Percentiles rank a stretch among this genome's conserved stretches.
Evolutionary conservation across 2,113 vertebrate species (phyloP).

Genomic region (Romanogobio albipinnatus): DNA sequence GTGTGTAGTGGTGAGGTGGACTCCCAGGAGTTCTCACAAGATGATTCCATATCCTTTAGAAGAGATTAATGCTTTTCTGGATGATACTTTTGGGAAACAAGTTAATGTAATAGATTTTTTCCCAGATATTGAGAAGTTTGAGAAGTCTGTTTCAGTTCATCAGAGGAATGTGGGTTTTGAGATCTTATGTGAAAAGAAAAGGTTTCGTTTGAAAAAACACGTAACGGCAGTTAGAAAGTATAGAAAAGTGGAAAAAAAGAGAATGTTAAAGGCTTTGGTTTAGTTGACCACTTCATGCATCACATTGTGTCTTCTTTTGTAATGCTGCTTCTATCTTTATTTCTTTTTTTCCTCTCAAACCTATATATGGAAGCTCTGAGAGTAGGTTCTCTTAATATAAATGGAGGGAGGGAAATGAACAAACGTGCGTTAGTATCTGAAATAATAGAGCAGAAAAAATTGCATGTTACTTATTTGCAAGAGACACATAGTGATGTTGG

Average conservation of each 20-base stretch:
- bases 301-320: background rate
- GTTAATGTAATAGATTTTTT: constrained; percentile 3
- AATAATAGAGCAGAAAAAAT: background rate
- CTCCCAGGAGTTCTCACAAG: background rate
- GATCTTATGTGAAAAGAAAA: background rate
- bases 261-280: background rate
- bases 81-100: background rate
- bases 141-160: background rate
- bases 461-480: background rate
- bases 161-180: background rate
- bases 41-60: background rate
- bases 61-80: background rate
- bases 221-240: background rate
- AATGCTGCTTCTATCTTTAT: background rate
- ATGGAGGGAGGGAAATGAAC: background rate
- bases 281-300: background rate
- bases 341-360: background rate
- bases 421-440: too few relatives aligned
- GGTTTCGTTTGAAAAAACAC: background rate
- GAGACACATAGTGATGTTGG: background rate
- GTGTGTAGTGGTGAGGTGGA: background rate
- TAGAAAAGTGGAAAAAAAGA: background rate
- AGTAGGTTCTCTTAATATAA: background rate
- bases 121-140: background rate
- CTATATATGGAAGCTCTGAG: background rate